Percentiles rank a stretch among this genome's conserved stretches.
phyloP scores from a whole-genome alignment of 2,113 vertebrate genomes.

The Poicephalus gulielmi region DNA sequence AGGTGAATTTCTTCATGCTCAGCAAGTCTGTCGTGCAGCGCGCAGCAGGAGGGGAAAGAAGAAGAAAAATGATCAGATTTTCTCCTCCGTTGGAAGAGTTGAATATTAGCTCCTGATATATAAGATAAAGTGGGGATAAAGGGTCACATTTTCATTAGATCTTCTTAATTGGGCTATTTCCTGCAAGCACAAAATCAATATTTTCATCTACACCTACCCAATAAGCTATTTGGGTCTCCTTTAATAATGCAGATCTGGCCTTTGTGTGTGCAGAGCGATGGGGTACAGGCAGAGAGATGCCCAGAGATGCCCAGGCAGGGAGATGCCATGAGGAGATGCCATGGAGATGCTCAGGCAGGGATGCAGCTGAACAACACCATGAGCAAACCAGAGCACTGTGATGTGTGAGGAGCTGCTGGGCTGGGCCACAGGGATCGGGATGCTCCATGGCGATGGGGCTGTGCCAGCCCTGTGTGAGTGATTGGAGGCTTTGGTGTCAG shows the following conservation, averaged over 20 bases:
- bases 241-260: background rate
- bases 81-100: background rate
- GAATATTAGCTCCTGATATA: background rate
- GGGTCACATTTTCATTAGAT: background rate
- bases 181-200: conserved; percentile 39
- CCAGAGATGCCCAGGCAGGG: background rate
- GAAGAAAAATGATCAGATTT: conserved; percentile 5
- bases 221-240: background rate
- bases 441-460: accelerated
- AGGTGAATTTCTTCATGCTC: background rate
- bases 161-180: conserved; percentile 45
- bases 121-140: background rate
- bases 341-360: background rate
- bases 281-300: background rate
- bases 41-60: background rate
- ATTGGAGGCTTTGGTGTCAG: accelerated
- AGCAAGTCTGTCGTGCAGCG: background rate
- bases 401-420: accelerated
- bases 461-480: accelerated
- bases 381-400: accelerated
- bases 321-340: background rate
- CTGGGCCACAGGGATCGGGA: accelerated
- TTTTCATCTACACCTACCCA: background rate
- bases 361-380: background rate
- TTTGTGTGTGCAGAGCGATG: accelerated